These are phyloP conservation scores for Perithous albicinctus DNA, from an alignment of 2,888 invertebrate genomes.

Conservation along the genomic window DNA sequence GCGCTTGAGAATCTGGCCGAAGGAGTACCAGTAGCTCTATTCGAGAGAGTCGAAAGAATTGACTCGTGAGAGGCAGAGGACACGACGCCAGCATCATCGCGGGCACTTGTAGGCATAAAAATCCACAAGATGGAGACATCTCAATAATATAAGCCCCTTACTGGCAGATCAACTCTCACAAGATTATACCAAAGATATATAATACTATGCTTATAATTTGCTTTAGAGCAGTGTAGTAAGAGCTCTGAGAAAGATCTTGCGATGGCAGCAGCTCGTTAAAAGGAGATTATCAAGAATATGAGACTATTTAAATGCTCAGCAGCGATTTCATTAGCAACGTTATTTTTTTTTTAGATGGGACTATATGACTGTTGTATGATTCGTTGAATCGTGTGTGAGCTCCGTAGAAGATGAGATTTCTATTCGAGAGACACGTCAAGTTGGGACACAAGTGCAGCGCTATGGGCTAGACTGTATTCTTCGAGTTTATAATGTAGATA, in stretches of 20 bases:
- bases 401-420: conserved; percentile 6
- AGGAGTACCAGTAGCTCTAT: conserved; percentile 36
- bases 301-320: conserved; percentile 21
- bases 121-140: conserved; percentile 48
- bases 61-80: conserved; percentile 33
- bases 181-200: conserved; percentile 45
- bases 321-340: conserved; percentile 40
- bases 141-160: conserved; percentile 57
- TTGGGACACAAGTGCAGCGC: conserved; percentile 35
- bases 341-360: conserved; percentile 18
- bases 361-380: conserved; percentile 20
- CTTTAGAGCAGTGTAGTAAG: neutral
- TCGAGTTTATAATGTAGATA: conserved; percentile 25
- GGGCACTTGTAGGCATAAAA: conserved; percentile 13
- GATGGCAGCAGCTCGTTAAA: conserved; percentile 46
- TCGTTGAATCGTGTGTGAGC: neutral
- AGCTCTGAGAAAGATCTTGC: neutral
- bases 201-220: neutral
- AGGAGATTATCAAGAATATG: conserved; percentile 48
- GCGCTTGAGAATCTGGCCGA: conserved; percentile 27
- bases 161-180: conserved; percentile 39
- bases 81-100: conserved; percentile 40
- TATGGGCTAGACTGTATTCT: conserved; percentile 15
- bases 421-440: neutral
- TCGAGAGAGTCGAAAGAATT: conserved; percentile 48